phyloP scores from a whole-genome alignment of 2,113 vertebrate genomes.

The Grus americana region DNA sequence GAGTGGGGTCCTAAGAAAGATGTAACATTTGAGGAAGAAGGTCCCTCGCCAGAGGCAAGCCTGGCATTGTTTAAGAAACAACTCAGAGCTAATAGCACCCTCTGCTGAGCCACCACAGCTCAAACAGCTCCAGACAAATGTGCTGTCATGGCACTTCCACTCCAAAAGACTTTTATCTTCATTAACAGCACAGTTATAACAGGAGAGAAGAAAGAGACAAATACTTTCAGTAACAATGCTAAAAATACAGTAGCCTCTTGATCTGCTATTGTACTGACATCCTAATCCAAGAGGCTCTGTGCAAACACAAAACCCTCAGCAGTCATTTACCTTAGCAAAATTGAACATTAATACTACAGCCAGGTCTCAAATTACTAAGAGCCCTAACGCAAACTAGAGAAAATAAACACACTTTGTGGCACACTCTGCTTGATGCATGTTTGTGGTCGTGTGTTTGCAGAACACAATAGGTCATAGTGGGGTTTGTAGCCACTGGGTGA shows the following conservation, averaged over 20 bases:
- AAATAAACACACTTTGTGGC: constrained; percentile 22
- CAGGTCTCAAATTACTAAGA: constrained; percentile 8
- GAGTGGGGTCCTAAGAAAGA: not conserved
- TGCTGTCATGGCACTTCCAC: not conserved
- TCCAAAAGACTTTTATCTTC: not conserved
- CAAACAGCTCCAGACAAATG: not conserved
- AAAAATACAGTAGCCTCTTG: not conserved
- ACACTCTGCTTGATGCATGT: not conserved
- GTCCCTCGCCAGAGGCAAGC: not conserved
- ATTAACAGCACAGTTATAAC: not conserved
- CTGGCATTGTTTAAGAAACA: not conserved
- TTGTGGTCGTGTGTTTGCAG: not conserved
- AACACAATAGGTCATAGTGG: not conserved
- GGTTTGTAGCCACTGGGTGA: not conserved
- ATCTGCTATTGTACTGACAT: not conserved
- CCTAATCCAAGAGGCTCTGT: not conserved
- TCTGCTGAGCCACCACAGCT: constrained; percentile 45
- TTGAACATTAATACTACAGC: not conserved
- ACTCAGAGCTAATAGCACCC: constrained; percentile 30
- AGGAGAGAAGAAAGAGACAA: not conserved
- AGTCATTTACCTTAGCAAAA: not conserved
- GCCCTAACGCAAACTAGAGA: not conserved
- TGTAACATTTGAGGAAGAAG: not conserved
- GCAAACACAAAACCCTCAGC: not conserved
- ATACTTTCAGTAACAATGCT: not conserved